Base-by-base conservation (phyloP, 1,140 invertebrate species). In the Euwallacea fornicatus region DNA sequence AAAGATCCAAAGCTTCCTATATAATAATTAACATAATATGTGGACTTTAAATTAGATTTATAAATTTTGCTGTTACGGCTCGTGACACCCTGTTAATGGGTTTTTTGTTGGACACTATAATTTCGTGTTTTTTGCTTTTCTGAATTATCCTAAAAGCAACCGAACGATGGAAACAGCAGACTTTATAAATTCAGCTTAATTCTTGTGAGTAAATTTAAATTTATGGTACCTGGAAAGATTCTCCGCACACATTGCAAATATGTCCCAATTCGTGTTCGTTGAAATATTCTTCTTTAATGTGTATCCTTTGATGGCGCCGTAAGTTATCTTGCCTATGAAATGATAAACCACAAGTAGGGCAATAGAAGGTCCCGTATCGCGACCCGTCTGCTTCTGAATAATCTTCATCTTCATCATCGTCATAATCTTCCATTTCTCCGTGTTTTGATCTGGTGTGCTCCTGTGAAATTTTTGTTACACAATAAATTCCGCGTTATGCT, bases 261-360 rank as follows among this genome's bases (percentile, higher is more conserved):
- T 90, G 88, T 78, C 79, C 79, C 42, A 78, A 81, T 42, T 77
- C 78, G n/a, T 76, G 75, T 4, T 79, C 81, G 43, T 74, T 77
- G 6, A 74, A 68, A 64, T 53, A 76, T 43, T 81, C 77, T 46
- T 79, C 77, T 69, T 83, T 83, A 10, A 81, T 77, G 65, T 85
- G 84, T 13, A 81, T 75, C 79, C 88, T 88, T 67, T 84, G 85
- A 77, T 93, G 91, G 10, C 90, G 83, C 53, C 88, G 86, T 47
- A 93, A 82, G 63, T 92, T 82, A 79, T 93, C 91, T 64, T 90
- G 84, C 50, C 91, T 84, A 75, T 91, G 88, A 82, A 93, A 93
- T 6, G 88, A 87, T 58, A 90, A 86, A 43, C 90, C 90, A 75
- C 92, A 93, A 53, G 88, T 88, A 55, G 87, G 86, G 76, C 92